Evolutionary conservation across 1,140 invertebrate genomes (phyloP), one percentile per base, ranked within the genome.

Genomic region (Saccostrea glomerata): DNA sequence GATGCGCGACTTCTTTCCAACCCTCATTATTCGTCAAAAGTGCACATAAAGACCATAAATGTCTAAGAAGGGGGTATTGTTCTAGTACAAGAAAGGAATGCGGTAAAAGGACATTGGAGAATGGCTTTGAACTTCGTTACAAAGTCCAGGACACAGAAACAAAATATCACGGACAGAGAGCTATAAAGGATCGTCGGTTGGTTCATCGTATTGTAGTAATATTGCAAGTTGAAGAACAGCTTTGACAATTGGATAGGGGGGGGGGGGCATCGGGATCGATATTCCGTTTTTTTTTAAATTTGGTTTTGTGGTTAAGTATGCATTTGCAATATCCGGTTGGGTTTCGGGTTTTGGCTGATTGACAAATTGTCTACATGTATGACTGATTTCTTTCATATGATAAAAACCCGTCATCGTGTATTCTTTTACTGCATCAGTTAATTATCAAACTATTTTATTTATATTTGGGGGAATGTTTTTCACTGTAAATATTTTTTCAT

Each of bases 11-110:
- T 85, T 63, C 63, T 85, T 63, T 63, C 84, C 84, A 11, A 63
- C 84, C 2, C 84, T 85, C 15, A 85, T 85, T 7, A 36, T 85
- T 85, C 56, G 84, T 13, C 84, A 85, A 36, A 63, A 85, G 36
- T 85, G 58, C 56, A 60, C 13, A 30, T n/a, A 15, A 85, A 13
- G 12, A 13, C 25, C 25, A 60, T 13, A 63, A 63, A 85, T 63
- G 56, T 63, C 17, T 3, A 30, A 36, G 66, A 73, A 23, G 63
- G 63, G 13, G 66, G 55, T 25, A 12, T 54, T 36, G 85, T 86
- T 36, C 20, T 86, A 13, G 66, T 86, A 15, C 63, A 86, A 54
- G 63, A 73, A 25, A 47, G 25, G 2, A 86, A 86, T 36, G 58
- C 47, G 20, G 36, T 86, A 7, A 3, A 36, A 40, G 85, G 85